These are phyloP conservation scores for Erebia epiphron DNA, from an alignment of 2,888 invertebrate genomes.

Conservation along the genomic window DNA sequence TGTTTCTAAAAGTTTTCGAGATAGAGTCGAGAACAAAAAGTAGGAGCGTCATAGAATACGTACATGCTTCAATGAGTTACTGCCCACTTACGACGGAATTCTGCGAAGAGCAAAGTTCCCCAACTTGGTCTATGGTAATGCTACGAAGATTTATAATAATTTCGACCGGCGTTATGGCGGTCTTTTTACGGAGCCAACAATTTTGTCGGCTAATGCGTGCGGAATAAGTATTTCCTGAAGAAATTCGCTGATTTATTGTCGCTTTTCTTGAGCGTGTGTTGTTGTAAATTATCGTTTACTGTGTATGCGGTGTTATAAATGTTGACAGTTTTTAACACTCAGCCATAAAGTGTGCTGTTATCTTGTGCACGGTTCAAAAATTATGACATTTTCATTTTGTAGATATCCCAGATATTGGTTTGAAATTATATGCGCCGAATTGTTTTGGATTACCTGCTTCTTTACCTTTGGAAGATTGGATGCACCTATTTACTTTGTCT, in stretches of 20 bases:
- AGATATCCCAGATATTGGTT: too few species aligned
- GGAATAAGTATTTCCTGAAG: conserved; percentile 54
- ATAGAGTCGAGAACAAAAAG: conserved; percentile 54
- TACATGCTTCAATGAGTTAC: conserved; percentile 71
- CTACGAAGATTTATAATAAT: conserved; percentile 82
- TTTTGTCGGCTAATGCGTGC: conserved; percentile 65
- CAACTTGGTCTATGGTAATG: conserved; percentile 79
- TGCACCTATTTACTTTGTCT: too few species aligned
- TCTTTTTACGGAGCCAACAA: conserved; percentile 69
- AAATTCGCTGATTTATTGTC: conserved; percentile 45
- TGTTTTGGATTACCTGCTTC: too few species aligned
- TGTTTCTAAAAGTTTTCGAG: conserved; percentile 28
- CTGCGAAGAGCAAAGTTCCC: conserved; percentile 75
- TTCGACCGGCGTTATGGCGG: conserved; percentile 67
- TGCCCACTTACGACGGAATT: conserved; percentile 76
- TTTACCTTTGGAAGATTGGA: too few species aligned
- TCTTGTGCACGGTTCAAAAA: conserved; percentile 26
- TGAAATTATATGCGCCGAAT: too few species aligned
- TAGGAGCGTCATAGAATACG: conserved; percentile 50
- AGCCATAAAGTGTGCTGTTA: conserved; percentile 1
- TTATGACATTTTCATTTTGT: too few species aligned
- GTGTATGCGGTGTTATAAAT: conserved; percentile 21
- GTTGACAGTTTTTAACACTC: conserved; percentile 28
- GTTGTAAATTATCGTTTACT: conserved; percentile 21
- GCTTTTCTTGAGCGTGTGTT: conserved; percentile 30